Evolutionary conservation across 2,113 vertebrate genomes (phyloP), one percentile per base, ranked within the genome.

Genomic region (Rhagologus leucostigma): DNA sequence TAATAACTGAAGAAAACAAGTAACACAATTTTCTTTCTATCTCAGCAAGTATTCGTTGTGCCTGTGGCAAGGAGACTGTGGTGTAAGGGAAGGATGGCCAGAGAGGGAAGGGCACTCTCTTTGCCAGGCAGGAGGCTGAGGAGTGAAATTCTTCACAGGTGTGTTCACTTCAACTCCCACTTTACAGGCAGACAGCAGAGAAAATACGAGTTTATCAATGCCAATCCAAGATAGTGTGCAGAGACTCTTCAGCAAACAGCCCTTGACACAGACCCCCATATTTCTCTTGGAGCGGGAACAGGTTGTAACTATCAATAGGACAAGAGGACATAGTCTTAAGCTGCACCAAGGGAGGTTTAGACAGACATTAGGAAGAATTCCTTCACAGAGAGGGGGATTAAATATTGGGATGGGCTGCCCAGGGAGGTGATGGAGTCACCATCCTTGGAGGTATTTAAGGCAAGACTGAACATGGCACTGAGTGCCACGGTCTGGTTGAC

Each of bases 401-500:
- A 26, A 33, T n/a, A 33, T 2, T 11, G 12, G 7, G 6, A 63
- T 29, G 12, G 32, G 11, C n/a, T 55, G n/a, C n/a, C 30, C n/a
- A 41, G 11, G n/a, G 17, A 32, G 35, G 15, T 49, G 62, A 39
- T 30, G 32, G 41, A 68, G 30, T 26, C n/a, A 68, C n/a, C 11
- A 13, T 6, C 13, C 30, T 24, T 16, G 17, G 20, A 55, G 3
- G 18, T 8, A 8, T 49, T 69, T 20, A 76, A 42, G 8, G 30
- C 27, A 32, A 19, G 15, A 13, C 30, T 32, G 41, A 6, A 62
- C 5, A 16, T 6, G n/a, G 39, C 41, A 76, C n/a, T 19, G 8
- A 53, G 20, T 22, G 17, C 39, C 17, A 41, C 0, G 0, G 10
- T 32, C n/a, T 49, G 18, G 12, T 4, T 23, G 17, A 19, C 9